phyloP scores from a whole-genome alignment of 1,140 invertebrate genomes.

The Drosophila mauritiana region DNA sequence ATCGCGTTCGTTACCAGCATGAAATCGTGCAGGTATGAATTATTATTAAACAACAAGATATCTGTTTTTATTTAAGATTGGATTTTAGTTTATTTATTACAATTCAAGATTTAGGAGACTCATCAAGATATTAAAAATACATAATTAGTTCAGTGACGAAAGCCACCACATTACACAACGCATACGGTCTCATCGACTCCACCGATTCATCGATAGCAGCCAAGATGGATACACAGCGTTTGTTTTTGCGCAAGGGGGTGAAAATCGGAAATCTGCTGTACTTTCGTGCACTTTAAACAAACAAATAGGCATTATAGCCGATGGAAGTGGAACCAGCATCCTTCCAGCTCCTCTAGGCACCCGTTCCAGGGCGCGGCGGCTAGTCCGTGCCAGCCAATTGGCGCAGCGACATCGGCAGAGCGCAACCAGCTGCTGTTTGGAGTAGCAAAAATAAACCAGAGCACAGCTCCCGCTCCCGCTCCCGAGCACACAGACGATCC shows the following conservation, averaged over 20 bases:
- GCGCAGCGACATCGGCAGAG: neutral
- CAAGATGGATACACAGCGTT: conserved; percentile 27
- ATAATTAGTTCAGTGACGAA: neutral
- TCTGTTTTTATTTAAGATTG: neutral
- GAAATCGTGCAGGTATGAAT: neutral
- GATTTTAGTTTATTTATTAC: no score
- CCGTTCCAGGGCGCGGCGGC: neutral
- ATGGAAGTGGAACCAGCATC: neutral
- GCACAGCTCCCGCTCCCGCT: conserved; percentile 11
- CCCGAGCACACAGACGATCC: conserved; percentile 1
- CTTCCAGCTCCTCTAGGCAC: neutral
- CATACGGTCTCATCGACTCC: neutral
- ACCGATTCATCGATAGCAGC: conserved; percentile 6
- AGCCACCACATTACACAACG: no score
- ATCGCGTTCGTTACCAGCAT: neutral
- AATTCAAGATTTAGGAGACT: no score
- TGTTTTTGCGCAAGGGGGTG: conserved; percentile 17
- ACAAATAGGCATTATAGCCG: neutral
- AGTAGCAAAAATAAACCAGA: conserved; percentile 50
- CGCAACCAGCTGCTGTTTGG: conserved; percentile 36
- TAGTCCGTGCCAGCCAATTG: neutral
- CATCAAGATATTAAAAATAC: neutral
- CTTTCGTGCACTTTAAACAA: conserved; percentile 24
- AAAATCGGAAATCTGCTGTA: conserved; percentile 14
- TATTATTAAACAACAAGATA: neutral